Evolutionary conservation across 1,140 invertebrate genomes (phyloP).

Genomic region (Vanessa atalanta): DNA sequence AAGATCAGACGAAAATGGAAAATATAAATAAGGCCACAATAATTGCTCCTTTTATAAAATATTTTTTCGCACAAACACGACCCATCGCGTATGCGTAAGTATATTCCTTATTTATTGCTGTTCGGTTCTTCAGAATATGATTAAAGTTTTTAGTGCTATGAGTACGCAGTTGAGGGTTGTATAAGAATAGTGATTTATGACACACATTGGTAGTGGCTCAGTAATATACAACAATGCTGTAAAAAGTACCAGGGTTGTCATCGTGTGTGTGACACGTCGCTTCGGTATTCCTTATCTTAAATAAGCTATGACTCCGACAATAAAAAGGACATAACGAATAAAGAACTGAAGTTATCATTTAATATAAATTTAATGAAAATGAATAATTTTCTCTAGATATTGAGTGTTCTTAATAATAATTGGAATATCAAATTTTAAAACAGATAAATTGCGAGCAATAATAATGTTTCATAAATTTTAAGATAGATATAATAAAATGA

Average conservation of each 20-base stretch:
- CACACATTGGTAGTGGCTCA: neutral
- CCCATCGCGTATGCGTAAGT: neutral
- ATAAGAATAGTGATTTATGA: constrained; percentile 2
- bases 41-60: no score
- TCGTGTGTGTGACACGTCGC: no score
- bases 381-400: no score
- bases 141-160: constrained; percentile 4
- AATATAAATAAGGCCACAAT: no score
- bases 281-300: no score
- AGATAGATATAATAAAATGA: neutral
- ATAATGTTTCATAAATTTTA: neutral
- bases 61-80: neutral
- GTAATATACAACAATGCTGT: neutral
- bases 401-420: no score
- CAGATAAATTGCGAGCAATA: no score
- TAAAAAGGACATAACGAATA: no score
- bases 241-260: neutral
- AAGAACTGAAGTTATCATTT: neutral
- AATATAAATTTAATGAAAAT: no score
- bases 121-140: neutral
- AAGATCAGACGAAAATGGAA: no score
- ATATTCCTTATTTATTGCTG: neutral
- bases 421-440: no score
- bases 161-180: neutral
- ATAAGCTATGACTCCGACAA: no score